A percentile compares a stretch with the other conserved stretches of the same genome.
phyloP scores from a whole-genome alignment of 2,797 vertebrate genomes.

The Poeciliopsis gracilis region DNA sequence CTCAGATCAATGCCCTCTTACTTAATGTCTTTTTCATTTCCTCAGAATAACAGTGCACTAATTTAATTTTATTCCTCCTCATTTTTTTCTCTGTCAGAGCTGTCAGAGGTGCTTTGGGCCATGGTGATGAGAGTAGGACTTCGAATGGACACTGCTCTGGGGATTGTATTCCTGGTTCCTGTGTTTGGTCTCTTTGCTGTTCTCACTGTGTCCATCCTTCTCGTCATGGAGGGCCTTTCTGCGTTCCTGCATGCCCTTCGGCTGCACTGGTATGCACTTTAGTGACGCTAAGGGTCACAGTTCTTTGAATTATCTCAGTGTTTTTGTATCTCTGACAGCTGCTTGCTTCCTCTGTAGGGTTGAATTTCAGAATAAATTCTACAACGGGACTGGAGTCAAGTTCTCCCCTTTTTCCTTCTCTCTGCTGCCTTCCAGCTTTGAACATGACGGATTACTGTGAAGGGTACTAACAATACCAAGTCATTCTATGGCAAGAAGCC shows the following conservation, averaged over 20 bases:
- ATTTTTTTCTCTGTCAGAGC: constrained; percentile 76
- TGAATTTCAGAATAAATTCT: constrained; percentile 99
- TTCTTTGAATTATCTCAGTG: constrained; percentile 2
- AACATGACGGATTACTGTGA: constrained; percentile 78
- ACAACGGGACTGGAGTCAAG: constrained; percentile 91
- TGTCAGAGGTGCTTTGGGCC: constrained; percentile 95
- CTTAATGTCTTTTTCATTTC: background rate
- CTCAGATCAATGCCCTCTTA: background rate
- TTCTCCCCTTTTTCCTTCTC: constrained; percentile 93
- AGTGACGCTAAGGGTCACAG: background rate
- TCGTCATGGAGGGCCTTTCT: constrained; percentile 97
- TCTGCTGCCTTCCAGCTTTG: constrained; percentile 80
- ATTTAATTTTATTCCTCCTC: background rate
- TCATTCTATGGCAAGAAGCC: constrained; percentile 24
- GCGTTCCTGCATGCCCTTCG: constrained; percentile 97
- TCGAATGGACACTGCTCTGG: constrained; percentile 80
- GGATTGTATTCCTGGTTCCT: constrained; percentile 88
- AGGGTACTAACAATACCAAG: constrained; percentile 27
- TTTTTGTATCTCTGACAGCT: constrained; percentile 21
- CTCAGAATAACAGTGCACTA: background rate
- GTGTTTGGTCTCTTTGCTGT: constrained; percentile 88
- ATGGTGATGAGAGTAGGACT: constrained; percentile 95
- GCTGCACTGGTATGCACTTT: constrained; percentile 88
- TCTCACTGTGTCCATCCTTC: constrained; percentile 91
- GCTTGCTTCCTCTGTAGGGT: constrained; percentile 83